Conservation (phyloP, 1,140 invertebrate genomes). For the Hyles euphorbiae region DNA sequence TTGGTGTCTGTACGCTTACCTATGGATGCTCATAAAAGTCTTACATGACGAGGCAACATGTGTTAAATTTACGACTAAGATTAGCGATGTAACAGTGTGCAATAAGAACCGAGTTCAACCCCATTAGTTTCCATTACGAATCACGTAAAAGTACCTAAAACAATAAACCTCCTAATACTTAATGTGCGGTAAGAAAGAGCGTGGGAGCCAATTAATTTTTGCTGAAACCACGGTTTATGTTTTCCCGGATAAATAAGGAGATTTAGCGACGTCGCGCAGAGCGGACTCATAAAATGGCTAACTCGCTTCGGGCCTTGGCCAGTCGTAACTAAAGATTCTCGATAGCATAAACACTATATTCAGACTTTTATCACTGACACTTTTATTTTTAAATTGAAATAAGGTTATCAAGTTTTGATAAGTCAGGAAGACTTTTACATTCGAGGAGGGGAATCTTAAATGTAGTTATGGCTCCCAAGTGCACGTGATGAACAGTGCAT, state of each 20-base stretch:
- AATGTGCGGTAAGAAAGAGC: constrained; percentile 62
- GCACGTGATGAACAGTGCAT: constrained; percentile 23
- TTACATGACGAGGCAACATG: too few relatives aligned
- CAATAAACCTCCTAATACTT: constrained; percentile 53
- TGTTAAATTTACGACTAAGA: too few relatives aligned
- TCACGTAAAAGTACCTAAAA: constrained; percentile 41
- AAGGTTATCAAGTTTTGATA: too few relatives aligned
- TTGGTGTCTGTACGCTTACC: too few relatives aligned
- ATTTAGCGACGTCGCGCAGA: constrained; percentile 62
- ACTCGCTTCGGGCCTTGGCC: constrained; percentile 54
- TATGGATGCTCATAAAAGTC: too few relatives aligned
- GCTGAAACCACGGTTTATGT: constrained; percentile 68
- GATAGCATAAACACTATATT: constrained; percentile 20
- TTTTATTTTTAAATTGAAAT: too few relatives aligned
- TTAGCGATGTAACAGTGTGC: too few relatives aligned
- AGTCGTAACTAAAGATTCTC: constrained; percentile 51
- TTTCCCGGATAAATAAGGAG: constrained; percentile 70
- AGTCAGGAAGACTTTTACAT: too few relatives aligned
- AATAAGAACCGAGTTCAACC: too few relatives aligned
- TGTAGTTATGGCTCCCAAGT: constrained; percentile 10
- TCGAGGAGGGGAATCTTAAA: constrained; percentile 9
- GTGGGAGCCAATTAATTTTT: constrained; percentile 70
- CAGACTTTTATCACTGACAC: too few relatives aligned
- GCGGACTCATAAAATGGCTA: constrained; percentile 61
- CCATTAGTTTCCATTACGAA: constrained; percentile 23